phyloP scores from a whole-genome alignment of 2,797 vertebrate genomes.

The Glossophaga mutica region DNA sequence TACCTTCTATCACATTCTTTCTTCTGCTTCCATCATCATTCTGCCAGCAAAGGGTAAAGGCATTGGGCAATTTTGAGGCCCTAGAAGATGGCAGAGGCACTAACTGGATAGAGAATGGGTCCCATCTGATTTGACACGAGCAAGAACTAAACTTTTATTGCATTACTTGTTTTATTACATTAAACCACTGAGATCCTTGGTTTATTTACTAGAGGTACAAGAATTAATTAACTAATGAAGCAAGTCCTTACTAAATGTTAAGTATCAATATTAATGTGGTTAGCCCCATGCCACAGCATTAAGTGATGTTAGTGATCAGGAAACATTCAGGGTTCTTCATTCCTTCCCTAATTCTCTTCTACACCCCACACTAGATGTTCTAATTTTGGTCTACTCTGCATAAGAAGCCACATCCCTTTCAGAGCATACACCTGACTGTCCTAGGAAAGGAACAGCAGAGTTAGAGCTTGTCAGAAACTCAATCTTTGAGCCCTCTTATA shows the following conservation, averaged over 20 bases:
- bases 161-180: background rate
- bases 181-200: background rate
- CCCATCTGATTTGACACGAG: background rate
- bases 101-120: background rate
- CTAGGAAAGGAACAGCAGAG: background rate
- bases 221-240: constrained; percentile 2
- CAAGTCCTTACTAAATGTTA: constrained; percentile 10
- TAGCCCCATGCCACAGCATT: background rate
- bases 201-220: background rate
- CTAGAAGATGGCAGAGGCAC: background rate
- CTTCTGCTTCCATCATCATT: background rate
- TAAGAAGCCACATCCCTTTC: background rate
- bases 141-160: background rate
- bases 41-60: background rate
- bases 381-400: background rate
- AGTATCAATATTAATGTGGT: background rate
- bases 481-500: background rate
- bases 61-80: background rate
- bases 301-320: background rate
- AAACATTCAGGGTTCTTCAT: background rate
- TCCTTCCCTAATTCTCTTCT: background rate
- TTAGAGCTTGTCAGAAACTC: constrained; percentile 33
- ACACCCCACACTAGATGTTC: background rate
- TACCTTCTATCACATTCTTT: background rate
- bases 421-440: background rate